phyloP scores from a whole-genome alignment of 2,113 vertebrate genomes.

The Sorex fumeus region DNA sequence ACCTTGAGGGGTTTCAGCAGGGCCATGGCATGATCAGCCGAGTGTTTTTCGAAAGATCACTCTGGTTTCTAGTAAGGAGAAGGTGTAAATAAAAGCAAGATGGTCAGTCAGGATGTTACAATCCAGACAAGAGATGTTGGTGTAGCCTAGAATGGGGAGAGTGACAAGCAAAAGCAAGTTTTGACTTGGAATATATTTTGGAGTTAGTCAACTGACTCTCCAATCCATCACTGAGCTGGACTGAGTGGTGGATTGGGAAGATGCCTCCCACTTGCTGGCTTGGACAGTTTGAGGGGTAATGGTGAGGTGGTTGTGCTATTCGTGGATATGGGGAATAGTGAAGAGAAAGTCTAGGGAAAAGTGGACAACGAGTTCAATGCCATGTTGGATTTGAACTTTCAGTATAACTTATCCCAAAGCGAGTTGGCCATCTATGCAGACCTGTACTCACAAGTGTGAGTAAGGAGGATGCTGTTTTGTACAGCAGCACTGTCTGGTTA shows the following conservation, averaged over 20 bases:
- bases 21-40: not conserved
- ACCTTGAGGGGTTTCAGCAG: constrained; percentile 28
- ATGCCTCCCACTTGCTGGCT: constrained; percentile 38
- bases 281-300: not conserved
- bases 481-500: not conserved
- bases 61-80: constrained; percentile 10
- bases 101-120: constrained; percentile 9
- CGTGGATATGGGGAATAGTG: not conserved
- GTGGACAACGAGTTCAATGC: not conserved
- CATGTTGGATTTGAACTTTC: constrained; percentile 19
- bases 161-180: not conserved
- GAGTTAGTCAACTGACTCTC: not conserved
- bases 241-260: constrained; percentile 20
- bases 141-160: not conserved
- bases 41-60: constrained; percentile 49
- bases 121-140: not conserved
- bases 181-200: constrained; percentile 28
- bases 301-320: not conserved
- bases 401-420: not conserved
- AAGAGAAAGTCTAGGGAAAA: constrained; percentile 1
- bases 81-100: constrained; percentile 20
- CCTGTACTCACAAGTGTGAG: not conserved
- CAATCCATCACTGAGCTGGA: not conserved
- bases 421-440: not conserved
- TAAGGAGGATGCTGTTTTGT: constrained; percentile 1